Base-by-base conservation (phyloP, 2,888 invertebrate genomes). In the Hirtodrosophila duncani region DNA sequence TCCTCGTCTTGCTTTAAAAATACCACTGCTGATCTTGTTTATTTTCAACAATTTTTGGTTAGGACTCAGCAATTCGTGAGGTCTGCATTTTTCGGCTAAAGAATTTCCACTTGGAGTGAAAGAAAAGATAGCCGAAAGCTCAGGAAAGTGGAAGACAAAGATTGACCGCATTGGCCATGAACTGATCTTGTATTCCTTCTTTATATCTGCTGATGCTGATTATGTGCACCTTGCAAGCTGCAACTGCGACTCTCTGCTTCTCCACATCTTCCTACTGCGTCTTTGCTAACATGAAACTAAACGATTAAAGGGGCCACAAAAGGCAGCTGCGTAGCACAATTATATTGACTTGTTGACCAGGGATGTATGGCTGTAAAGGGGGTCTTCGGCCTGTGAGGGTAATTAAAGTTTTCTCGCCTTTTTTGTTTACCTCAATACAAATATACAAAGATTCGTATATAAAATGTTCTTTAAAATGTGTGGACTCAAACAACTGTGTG, bases 11-110 rank as follows among this genome's bases (percentile, higher is more conserved):
- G n/a, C n/a, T n/a, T n/a, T n/a, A n/a, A n/a, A n/a, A 60, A 60
- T 60, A 60, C 52, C 51, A 44, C 44, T 36, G 36, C 13, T 44
- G 13, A 31, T 10, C 41, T 24, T 45, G 34, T 57, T 61, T 39
- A 53, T 43, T 62, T 61, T 44, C 20, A 27, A 31, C n/a, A 39
- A 14, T 53, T 42, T 31, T 57, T 37, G 60, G 61, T 43, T 61
- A 41, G 38, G 60, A 56, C 49, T 49, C 34, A 27, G n/a, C n/a
- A 59, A 56, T 27, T 23, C 24, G 62, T 39, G 62, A 34, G 62
- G 57, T 43, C 26, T 52, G 51, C 39, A 39, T 56, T 59, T 50
- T 60, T 23, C 24, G 11, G 9, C 10, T 7, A 18, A 17, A 21
- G 2, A 34, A 10, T 23, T 29, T 16, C 8, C n/a, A n/a, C n/a